phyloP scores from a whole-genome alignment of 2,888 invertebrate genomes.

The Rhyacophila evoluta region DNA sequence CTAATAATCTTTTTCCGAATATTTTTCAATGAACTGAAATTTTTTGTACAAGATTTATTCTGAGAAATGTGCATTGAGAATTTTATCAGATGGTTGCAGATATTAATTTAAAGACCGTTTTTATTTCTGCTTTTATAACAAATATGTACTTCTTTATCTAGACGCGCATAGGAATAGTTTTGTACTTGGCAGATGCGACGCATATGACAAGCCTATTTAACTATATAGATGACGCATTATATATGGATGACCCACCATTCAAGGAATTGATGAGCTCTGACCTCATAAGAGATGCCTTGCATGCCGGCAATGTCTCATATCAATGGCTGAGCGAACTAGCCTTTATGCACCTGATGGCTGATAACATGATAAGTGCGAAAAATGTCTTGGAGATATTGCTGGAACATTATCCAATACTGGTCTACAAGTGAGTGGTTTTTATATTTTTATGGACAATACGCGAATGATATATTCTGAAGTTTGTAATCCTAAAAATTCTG shows the following conservation, averaged over 20 bases:
- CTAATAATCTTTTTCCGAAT: no score
- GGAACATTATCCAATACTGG: neutral
- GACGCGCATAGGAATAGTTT: neutral
- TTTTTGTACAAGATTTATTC: no score
- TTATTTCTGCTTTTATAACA: no score
- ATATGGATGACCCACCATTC: neutral
- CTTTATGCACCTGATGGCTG: neutral
- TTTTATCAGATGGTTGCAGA: no score
- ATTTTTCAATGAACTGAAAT: no score
- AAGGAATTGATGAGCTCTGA: neutral
- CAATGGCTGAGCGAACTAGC: neutral
- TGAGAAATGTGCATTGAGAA: no score
- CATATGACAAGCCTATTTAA: neutral
- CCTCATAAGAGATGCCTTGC: neutral
- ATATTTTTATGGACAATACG: no score
- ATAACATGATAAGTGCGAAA: neutral
- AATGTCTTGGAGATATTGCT: neutral
- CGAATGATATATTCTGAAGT: no score
- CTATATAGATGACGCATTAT: neutral
- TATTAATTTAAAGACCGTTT: no score
- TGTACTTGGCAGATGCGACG: neutral
- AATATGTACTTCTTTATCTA: no score
- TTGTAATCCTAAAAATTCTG: no score
- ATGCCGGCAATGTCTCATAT: neutral
- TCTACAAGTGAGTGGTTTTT: neutral